These are phyloP conservation scores for Hymenopus coronatus DNA, from an alignment of 2,888 invertebrate genomes.

Conservation along the genomic window DNA sequence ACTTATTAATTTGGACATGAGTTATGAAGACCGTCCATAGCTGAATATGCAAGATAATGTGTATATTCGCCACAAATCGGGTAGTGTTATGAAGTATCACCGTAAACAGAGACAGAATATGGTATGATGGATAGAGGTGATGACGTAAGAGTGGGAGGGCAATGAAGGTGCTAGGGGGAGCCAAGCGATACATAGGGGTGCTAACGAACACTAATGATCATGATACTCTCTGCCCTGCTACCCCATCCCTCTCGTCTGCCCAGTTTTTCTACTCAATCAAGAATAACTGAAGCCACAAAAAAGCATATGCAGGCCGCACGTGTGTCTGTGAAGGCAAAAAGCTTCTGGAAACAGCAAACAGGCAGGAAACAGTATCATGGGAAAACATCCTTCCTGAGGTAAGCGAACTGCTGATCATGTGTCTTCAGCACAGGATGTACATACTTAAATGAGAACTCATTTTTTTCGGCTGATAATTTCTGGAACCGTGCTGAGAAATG, in stretches of 20 bases:
- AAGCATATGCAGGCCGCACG: not conserved
- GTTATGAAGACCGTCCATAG: too few relatives aligned
- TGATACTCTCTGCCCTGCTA: not conserved
- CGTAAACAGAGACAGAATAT: not conserved
- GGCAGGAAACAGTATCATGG: not conserved
- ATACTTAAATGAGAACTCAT: not conserved
- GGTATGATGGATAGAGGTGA: not conserved
- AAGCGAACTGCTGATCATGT: not conserved
- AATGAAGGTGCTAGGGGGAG: slow-evolving; percentile 9
- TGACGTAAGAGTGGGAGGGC: not conserved
- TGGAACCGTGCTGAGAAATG: too few relatives aligned
- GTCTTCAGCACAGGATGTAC: not conserved
- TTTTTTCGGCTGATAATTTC: too few relatives aligned
- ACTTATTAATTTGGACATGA: too few relatives aligned
- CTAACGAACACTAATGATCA: slow-evolving; percentile 9
- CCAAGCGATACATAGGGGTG: not conserved
- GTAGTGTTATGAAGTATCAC: not conserved
- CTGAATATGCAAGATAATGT: not conserved
- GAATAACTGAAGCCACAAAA: not conserved
- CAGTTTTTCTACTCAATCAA: not conserved
- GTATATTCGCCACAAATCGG: not conserved
- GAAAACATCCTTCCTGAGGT: not conserved
- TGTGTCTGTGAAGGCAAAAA: not conserved
- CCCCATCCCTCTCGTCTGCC: not conserved
- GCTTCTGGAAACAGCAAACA: not conserved